Evolutionary conservation across 2,888 invertebrate species (phyloP).

Genomic region (Tetranychus truncatus): DNA sequence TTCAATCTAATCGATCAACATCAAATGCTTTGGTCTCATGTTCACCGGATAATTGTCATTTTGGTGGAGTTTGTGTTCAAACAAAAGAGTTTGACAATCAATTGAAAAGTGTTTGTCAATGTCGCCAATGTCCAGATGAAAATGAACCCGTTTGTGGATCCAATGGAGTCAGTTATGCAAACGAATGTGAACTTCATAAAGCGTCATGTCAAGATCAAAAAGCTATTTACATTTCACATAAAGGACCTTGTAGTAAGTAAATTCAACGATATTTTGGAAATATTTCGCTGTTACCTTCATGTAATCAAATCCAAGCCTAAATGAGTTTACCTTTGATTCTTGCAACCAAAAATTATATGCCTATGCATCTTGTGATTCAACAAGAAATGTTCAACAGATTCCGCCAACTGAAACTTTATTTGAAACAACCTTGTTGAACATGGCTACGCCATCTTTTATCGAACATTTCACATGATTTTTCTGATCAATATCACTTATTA

Average conservation of each 20-base stretch:
- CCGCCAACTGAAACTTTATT: no score
- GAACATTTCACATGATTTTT: no score
- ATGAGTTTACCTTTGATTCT: no score
- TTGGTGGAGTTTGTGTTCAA: background rate
- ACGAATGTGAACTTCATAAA: constrained; percentile 2
- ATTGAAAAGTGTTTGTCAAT: background rate
- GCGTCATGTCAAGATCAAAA: constrained; percentile 8
- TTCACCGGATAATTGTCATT: background rate
- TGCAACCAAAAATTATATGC: no score
- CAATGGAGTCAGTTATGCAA: constrained; percentile 1
- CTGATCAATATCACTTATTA: no score
- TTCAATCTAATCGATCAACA: background rate
- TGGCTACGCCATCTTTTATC: no score
- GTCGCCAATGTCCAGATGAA: background rate
- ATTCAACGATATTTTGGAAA: background rate
- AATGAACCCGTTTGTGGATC: background rate
- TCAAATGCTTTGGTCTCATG: background rate
- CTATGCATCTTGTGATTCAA: no score
- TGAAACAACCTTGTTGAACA: no score
- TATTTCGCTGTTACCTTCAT: no score
- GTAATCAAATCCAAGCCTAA: no score
- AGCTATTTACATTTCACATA: background rate
- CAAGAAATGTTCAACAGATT: no score
- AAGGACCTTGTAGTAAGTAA: constrained; percentile 11
- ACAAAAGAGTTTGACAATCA: background rate